Percentiles rank a stretch among this genome's conserved stretches.
Evolutionary conservation across 2,888 invertebrate genomes (phyloP).

Genomic region (Cabera pusaria): DNA sequence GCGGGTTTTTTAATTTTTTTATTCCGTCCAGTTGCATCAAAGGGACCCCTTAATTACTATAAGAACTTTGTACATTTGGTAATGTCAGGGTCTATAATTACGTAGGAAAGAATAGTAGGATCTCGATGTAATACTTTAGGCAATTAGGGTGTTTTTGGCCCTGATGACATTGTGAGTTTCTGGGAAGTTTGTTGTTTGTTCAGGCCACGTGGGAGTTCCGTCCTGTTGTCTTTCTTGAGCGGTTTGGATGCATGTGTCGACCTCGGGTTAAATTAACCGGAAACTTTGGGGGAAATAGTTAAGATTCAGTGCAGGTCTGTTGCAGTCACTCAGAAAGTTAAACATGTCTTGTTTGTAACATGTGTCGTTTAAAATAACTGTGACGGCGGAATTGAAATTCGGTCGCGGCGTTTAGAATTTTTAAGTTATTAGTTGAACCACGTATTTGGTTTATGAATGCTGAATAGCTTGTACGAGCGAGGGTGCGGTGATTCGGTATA

Average conservation of each 20-base stretch:
- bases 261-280: slow-evolving; percentile 78
- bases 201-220: slow-evolving; percentile 69
- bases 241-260: slow-evolving; percentile 69
- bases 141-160: slow-evolving; percentile 72
- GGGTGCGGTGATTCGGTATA: slow-evolving; percentile 4
- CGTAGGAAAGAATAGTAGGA: slow-evolving; percentile 46
- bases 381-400: slow-evolving; percentile 29
- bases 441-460: slow-evolving; percentile 29
- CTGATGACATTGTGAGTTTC: slow-evolving; percentile 71
- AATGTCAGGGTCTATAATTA: slow-evolving; percentile 50
- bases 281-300: slow-evolving; percentile 75
- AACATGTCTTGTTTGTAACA: slow-evolving; percentile 41
- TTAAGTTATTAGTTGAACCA: slow-evolving; percentile 33
- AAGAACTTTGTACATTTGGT: slow-evolving; percentile 27
- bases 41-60: slow-evolving; percentile 47
- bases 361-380: slow-evolving; percentile 37
- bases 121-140: slow-evolving; percentile 48
- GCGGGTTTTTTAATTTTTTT: slow-evolving; percentile 39
- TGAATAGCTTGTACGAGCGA: slow-evolving; percentile 9
- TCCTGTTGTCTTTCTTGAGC: slow-evolving; percentile 39
- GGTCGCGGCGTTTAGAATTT: slow-evolving; percentile 28
- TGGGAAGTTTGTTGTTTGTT: slow-evolving; percentile 66
- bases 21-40: slow-evolving; percentile 25
- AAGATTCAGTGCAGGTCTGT: slow-evolving; percentile 69
- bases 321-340: slow-evolving; percentile 59